Conservation (phyloP, 2,888 invertebrate species). For the Chaetogeoica ovagalla region DNA sequence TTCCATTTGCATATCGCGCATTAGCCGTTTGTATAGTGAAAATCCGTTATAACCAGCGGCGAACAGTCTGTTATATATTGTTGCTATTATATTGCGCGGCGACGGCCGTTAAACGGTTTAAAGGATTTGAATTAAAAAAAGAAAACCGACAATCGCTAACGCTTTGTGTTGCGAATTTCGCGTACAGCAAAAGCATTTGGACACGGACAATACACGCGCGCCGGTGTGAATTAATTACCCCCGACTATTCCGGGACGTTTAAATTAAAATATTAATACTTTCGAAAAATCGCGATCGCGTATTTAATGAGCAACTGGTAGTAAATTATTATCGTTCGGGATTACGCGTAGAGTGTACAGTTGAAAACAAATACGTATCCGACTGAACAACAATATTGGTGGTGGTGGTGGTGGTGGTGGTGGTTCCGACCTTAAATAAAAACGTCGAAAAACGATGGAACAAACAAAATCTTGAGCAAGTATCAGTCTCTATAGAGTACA, state of each 20-base stretch:
- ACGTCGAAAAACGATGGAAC: no score
- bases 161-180: constrained; percentile 19
- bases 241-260: constrained; percentile 15
- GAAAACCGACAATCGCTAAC: constrained; percentile 10
- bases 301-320: no score
- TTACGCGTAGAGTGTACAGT: no score
- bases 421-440: no score
- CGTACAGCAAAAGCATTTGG: not conserved
- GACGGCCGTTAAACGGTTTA: constrained; percentile 44
- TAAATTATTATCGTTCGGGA: not conserved
- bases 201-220: constrained; percentile 12
- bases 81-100: constrained; percentile 35
- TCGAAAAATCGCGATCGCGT: not conserved
- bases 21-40: constrained; percentile 36
- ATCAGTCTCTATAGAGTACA: no score
- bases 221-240: constrained; percentile 29
- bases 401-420: no score
- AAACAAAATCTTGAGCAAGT: no score
- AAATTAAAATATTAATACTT: not conserved
- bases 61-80: constrained; percentile 26
- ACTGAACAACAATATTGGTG: no score
- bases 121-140: constrained; percentile 39
- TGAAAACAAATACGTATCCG: not conserved
- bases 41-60: constrained; percentile 13
- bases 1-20: constrained; percentile 37